A percentile compares a stretch with the other conserved stretches of the same genome.
Conservation (phyloP, 2,888 invertebrate genomes). For the Rhagonycha fulva region DNA sequence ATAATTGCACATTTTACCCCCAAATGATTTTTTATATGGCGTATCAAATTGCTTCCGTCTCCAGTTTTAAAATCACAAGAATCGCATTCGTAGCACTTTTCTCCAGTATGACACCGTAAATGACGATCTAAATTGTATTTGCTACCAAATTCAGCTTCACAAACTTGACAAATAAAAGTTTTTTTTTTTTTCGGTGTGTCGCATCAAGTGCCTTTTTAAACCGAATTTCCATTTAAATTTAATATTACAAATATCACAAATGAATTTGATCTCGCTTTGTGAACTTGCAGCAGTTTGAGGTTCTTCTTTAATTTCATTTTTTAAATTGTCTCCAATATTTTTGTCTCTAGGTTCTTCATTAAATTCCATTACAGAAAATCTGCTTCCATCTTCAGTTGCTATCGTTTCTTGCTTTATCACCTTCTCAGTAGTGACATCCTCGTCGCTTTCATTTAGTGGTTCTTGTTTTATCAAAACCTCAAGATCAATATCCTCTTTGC, state of each 20-base stretch:
- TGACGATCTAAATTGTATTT: neutral
- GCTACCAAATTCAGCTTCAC: neutral
- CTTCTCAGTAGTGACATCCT: too few species aligned
- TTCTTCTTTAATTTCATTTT: too few species aligned
- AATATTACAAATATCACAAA: neutral
- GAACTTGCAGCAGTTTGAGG: neutral
- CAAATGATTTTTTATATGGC: neutral
- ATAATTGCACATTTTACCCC: neutral
- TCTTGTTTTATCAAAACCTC: neutral
- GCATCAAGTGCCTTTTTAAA: neutral
- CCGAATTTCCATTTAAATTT: neutral
- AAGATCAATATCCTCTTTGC: neutral
- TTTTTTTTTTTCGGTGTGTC: neutral
- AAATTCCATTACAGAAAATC: neutral
- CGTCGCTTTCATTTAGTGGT: neutral
- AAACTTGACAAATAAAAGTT: neutral
- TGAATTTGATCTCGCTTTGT: too few species aligned
- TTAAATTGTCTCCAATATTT: too few species aligned
- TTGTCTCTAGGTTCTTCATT: too few species aligned
- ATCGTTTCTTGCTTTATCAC: neutral
- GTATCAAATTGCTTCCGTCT: neutral
- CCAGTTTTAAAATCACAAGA: neutral
- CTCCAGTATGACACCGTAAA: neutral
- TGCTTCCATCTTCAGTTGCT: neutral
- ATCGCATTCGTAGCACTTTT: neutral